Base-by-base conservation (phyloP, 2,797 vertebrate genomes). In the Lepilemur ruficaudatus region DNA sequence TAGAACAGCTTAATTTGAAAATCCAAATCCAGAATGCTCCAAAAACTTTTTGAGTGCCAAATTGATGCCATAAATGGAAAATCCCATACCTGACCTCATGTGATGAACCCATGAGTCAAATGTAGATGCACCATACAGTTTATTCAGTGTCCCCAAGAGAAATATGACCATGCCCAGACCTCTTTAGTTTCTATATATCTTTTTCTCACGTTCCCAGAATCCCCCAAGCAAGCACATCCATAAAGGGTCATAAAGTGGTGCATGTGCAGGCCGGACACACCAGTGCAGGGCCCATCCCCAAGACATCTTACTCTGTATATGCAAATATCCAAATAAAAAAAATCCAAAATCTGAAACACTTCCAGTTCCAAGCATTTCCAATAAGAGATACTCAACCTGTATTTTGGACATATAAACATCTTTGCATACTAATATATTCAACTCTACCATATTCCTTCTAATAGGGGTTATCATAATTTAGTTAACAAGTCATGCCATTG, bases 391-490 rank as follows among this genome's bases (percentile, higher is more conserved):
- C n/a, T 35, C 20, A 35, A 23, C 4, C 32, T 35, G 20, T 55
- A 35, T 61, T 76, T 72, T 87, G 4, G 35, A 72, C 28, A 55
- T 28, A 25, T 3, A 3, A 82, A 73, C 30, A 90, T 72, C 30
- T 95, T 65, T 91, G 20, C 6, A 28, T 82, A 72, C 72, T 63
- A 92, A 63, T 48, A 79, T 28, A 75, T 38, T 7, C 52, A 92
- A 70, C 61, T 75, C 7, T 69, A 35, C 13, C 20, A 59, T 41
- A 59, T 87, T 92, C 14, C 76, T 96, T 84, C 82, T n/a, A 90
- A 63, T 17, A 95, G 41, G 13, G 88, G 13, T 75, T 89, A 94
- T 12, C 5, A n/a, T 76, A 79, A 85, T n/a, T 91, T 94, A 70
- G 67, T 92, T 80, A 93, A 50, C 41, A 90, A 87, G 14, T 73